Conservation (phyloP, 2,797 vertebrate genomes). For the Enteromius mattozi region DNA sequence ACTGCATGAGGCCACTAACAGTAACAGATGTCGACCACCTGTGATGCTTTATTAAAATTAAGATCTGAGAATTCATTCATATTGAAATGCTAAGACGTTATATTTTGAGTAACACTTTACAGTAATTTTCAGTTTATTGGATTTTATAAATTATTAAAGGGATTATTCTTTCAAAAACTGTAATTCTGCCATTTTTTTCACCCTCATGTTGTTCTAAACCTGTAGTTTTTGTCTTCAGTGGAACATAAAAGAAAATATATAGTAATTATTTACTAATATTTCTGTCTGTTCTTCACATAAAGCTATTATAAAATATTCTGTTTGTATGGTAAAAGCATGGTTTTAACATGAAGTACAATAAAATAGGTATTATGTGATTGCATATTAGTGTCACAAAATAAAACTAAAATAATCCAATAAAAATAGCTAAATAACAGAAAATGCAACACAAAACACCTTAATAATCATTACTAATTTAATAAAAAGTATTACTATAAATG, state of each 20-base stretch:
- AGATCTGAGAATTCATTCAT: background rate
- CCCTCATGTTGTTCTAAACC: background rate
- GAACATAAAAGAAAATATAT: background rate
- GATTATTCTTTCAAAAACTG: background rate
- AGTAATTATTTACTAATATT: background rate
- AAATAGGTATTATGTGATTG: background rate
- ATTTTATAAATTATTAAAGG: background rate
- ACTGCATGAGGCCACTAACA: background rate
- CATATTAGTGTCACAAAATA: background rate
- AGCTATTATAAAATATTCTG: background rate
- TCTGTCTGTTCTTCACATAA: background rate
- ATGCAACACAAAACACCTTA: too few species aligned
- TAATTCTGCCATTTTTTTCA: background rate
- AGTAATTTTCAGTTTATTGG: background rate
- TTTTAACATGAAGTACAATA: background rate
- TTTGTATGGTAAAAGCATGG: background rate
- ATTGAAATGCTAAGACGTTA: background rate
- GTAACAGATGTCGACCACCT: background rate
- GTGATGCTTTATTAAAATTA: background rate
- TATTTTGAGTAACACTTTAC: background rate
- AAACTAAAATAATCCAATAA: too few species aligned
- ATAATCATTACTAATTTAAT: too few species aligned
- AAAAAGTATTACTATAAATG: background rate
- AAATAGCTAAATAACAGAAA: too few species aligned
- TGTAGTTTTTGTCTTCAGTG: background rate